Evolutionary conservation across 2,797 vertebrate species (phyloP).

Genomic region (Centroberyx gerrardi): DNA sequence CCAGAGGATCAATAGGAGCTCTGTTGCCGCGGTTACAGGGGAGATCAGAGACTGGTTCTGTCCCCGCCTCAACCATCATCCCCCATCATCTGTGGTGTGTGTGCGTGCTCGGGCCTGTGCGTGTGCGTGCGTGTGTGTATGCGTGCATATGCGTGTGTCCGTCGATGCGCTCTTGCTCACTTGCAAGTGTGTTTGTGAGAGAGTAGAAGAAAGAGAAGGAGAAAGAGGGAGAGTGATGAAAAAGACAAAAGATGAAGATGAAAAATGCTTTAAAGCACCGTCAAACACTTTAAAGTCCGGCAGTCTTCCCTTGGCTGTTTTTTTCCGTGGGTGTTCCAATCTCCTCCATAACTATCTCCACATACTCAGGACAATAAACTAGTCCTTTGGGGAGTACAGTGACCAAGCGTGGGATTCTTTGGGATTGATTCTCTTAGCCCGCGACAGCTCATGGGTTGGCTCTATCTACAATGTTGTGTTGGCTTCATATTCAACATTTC

Average conservation of each 20-base stretch:
- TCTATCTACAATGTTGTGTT: slow-evolving; percentile 27
- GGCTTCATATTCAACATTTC: slow-evolving; percentile 40
- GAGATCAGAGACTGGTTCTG: slow-evolving; percentile 85
- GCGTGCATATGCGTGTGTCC: slow-evolving; percentile 7
- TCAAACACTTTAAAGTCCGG: slow-evolving; percentile 62
- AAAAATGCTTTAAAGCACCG: slow-evolving; percentile 61
- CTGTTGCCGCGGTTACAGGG: slow-evolving; percentile 84
- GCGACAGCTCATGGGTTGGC: slow-evolving; percentile 45
- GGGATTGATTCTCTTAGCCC: slow-evolving; percentile 58
- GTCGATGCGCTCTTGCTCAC: slow-evolving; percentile 17
- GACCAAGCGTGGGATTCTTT: slow-evolving; percentile 53
- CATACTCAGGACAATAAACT: slow-evolving; percentile 65
- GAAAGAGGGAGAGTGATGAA: slow-evolving; percentile 59
- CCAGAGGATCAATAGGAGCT: slow-evolving; percentile 84
- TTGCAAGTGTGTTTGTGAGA: background rate
- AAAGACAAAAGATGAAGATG: slow-evolving; percentile 48
- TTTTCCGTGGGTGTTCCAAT: slow-evolving; percentile 60
- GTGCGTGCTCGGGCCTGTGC: slow-evolving; percentile 19
- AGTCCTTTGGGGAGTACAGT: slow-evolving; percentile 52
- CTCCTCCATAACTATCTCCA: slow-evolving; percentile 55
- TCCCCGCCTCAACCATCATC: slow-evolving; percentile 78
- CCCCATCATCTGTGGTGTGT: slow-evolving; percentile 73
- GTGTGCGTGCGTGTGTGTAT: slow-evolving; percentile 23
- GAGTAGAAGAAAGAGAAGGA: slow-evolving; percentile 3
- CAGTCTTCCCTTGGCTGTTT: slow-evolving; percentile 55